Percentiles rank a stretch among this genome's conserved stretches.
phyloP scores from a whole-genome alignment of 2,888 invertebrate genomes.

The Ormyrus labotus region DNA sequence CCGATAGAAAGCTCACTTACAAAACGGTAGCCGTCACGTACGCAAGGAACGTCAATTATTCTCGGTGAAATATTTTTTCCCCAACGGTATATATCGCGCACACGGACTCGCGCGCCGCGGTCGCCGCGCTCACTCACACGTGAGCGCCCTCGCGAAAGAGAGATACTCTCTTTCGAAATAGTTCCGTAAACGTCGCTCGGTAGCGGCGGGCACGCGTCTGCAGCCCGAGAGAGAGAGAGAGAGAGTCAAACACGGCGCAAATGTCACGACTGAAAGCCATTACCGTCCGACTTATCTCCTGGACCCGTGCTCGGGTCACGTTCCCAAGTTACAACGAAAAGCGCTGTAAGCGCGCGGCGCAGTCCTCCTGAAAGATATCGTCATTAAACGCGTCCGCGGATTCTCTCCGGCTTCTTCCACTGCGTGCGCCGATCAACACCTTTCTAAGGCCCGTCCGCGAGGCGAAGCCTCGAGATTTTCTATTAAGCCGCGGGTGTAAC shows the following conservation, averaged over 20 bases:
- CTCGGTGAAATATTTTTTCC: slow-evolving; percentile 41
- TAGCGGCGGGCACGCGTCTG: neutral
- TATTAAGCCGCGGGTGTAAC: no score
- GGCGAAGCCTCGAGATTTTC: no score
- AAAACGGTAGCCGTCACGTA: slow-evolving; percentile 45
- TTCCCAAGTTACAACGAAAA: slow-evolving; percentile 59
- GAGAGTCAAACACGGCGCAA: slow-evolving; percentile 58
- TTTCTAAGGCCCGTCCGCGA: no score
- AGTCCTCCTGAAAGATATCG: slow-evolving; percentile 32
- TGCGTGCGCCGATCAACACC: no score
- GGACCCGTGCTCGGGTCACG: slow-evolving; percentile 61
- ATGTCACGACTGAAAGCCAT: slow-evolving; percentile 65
- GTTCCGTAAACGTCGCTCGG: slow-evolving; percentile 40
- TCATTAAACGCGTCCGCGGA: slow-evolving; percentile 32
- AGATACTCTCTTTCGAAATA: slow-evolving; percentile 46
- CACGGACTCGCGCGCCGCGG: neutral
- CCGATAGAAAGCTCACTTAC: slow-evolving; percentile 39
- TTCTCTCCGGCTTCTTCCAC: no score
- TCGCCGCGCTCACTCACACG: neutral
- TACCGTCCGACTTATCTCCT: slow-evolving; percentile 62
- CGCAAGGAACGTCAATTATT: slow-evolving; percentile 51
- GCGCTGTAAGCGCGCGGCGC: slow-evolving; percentile 24
- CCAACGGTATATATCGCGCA: neutral
- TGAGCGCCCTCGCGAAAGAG: neutral
- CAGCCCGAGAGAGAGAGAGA: neutral